These are phyloP conservation scores for Pelecanus crispus DNA, from an alignment of 2,113 vertebrate genomes.

Conservation along the genomic window DNA sequence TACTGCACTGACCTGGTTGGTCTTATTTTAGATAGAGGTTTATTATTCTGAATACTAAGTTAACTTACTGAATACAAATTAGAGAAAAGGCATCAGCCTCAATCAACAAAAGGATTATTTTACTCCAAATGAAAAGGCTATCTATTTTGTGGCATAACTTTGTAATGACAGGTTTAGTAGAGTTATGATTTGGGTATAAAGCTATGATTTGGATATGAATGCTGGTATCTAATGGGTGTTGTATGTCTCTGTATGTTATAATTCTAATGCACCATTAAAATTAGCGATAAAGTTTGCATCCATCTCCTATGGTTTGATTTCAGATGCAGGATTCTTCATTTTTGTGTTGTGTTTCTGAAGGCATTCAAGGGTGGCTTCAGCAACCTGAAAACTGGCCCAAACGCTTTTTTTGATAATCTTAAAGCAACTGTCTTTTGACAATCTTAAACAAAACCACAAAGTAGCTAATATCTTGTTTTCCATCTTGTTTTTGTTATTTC, in stretches of 20 bases:
- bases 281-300: not conserved
- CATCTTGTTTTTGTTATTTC: not conserved
- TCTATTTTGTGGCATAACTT: not conserved
- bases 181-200: not conserved
- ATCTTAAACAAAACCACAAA: not conserved
- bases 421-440: too few species aligned
- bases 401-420: not conserved
- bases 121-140: not conserved
- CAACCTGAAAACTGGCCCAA: not conserved
- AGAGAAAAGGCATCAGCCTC: not conserved
- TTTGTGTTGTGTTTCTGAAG: not conserved
- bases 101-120: not conserved
- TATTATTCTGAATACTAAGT: not conserved
- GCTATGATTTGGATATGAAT: not conserved
- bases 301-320: not conserved
- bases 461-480: not conserved
- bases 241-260: not conserved
- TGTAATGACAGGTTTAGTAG: not conserved
- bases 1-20: not conserved
- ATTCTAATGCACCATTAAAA: not conserved
- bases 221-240: not conserved
- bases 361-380: not conserved
- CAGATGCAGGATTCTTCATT: not conserved
- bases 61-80: not conserved
- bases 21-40: not conserved